Base-by-base conservation (phyloP, 1,140 invertebrate genomes). In the Habropoda laboriosa region DNA sequence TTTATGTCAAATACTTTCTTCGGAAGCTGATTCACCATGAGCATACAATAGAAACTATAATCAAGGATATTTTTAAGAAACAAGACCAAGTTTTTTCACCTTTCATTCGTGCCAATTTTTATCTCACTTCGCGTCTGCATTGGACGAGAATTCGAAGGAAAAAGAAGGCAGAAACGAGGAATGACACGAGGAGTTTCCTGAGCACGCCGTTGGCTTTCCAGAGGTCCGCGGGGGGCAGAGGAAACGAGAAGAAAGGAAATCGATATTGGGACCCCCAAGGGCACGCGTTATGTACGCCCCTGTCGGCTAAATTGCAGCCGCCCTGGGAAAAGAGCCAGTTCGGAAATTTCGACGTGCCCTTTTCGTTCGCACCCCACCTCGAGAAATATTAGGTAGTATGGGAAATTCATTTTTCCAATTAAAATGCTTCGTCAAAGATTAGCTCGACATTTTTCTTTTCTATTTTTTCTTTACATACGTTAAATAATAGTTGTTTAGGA, bases 181-280 rank as follows among this genome's bases (percentile, higher is more conserved):
- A 49, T 51, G 55, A 40, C 57, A 38, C 27, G 40, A 30, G 40
- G 51, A 73, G 68, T 51, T 74, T 68, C 27, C 61, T 16, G 10
- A 64, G 61, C 61, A 45, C 40, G 40, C 30, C 40, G 24, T 76
- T 85, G 80, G 82, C 77, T 72, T 42, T 58, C 27, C 40, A 27
- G 64, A 45, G 64, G 61, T 74, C 30, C 53, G 24, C 38, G 40
- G 45, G 38, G 45, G n/a, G 68, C 40, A 47, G 18, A 57, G 40
- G 51, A 21, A 70, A 60, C 45, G 38, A 51, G 35, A 30, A 80
- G 80, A 71, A 74, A 58, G 80, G 49, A 85, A 72, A 86, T 86
- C 84, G 80, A 86, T 86, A 86, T 86, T 74, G 47, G 67, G 80
- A 86, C 76, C 76, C 83, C 83, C 70, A 82, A 78, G 83, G 73